phyloP scores from a whole-genome alignment of 2,888 invertebrate genomes.

The Thymelicus sylvestris region DNA sequence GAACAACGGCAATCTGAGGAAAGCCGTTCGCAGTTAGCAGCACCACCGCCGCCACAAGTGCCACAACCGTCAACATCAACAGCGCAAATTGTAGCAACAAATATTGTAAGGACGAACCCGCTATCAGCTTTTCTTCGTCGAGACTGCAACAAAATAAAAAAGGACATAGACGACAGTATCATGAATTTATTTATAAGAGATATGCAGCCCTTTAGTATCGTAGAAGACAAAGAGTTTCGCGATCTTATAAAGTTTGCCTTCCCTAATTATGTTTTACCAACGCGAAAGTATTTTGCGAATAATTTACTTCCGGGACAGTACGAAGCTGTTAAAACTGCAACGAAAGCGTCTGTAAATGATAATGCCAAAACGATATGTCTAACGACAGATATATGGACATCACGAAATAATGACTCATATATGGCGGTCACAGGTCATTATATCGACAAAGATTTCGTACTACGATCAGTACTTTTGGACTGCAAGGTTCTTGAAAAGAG shows the following conservation, averaged over 20 bases:
- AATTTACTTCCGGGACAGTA: constrained; percentile 13
- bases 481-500: constrained; percentile 16
- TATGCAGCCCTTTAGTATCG: constrained; percentile 26
- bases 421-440: constrained; percentile 38
- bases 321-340: neutral
- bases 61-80: too few species aligned
- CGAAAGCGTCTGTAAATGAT: neutral
- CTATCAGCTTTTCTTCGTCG: too few species aligned
- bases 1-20: too few species aligned
- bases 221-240: constrained; percentile 29
- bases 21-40: too few species aligned
- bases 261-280: constrained; percentile 4
- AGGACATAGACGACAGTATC: constrained; percentile 23
- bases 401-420: constrained; percentile 34
- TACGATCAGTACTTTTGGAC: too few species aligned
- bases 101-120: too few species aligned
- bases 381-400: constrained; percentile 44
- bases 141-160: constrained; percentile 18
- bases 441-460: too few species aligned
- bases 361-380: constrained; percentile 41
- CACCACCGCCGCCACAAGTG: too few species aligned
- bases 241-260: constrained; percentile 21
- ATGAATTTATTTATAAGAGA: constrained; percentile 19
- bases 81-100: too few species aligned
- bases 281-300: constrained; percentile 27